Percentiles rank a stretch among this genome's conserved stretches.
Evolutionary conservation across 2,888 invertebrate species (phyloP).

Genomic region (Apoda limacodes): DNA sequence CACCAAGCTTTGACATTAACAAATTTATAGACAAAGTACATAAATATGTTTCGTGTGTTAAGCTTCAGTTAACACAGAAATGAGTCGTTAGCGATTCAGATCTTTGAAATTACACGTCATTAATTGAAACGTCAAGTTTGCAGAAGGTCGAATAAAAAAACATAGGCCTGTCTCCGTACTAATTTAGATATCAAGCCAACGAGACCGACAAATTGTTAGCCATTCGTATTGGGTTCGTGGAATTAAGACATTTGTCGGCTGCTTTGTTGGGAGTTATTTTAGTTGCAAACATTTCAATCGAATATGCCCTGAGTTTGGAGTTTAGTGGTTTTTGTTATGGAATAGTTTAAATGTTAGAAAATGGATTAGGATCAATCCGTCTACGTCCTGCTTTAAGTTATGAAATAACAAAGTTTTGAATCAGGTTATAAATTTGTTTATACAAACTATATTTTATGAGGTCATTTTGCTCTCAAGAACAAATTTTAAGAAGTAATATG

Average conservation of each 20-base stretch:
- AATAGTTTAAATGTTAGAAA: constrained; percentile 33
- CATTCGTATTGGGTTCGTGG: constrained; percentile 50
- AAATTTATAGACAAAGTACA: constrained; percentile 10
- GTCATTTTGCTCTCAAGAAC: no score
- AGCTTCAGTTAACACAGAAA: constrained; percentile 27
- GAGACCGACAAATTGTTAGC: constrained; percentile 57
- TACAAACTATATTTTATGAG: no score
- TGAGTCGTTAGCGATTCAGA: constrained; percentile 46
- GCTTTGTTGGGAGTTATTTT: constrained; percentile 26
- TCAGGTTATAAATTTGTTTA: no score
- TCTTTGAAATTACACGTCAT: constrained; percentile 58
- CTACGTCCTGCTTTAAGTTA: no score
- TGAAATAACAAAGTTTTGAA: no score
- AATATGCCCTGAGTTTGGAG: constrained; percentile 27
- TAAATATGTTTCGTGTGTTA: constrained; percentile 11
- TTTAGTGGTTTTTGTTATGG: constrained; percentile 39
- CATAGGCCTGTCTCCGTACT: constrained; percentile 53
- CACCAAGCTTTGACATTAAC: no score
- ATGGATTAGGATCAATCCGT: constrained; percentile 29
- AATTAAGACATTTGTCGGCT: constrained; percentile 36
- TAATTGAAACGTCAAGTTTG: constrained; percentile 59
- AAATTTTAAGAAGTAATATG: no score
- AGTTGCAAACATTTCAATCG: constrained; percentile 27
- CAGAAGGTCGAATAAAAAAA: constrained; percentile 36
- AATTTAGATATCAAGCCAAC: constrained; percentile 62